Percentiles rank a stretch among this genome's conserved stretches.
Evolutionary conservation across 2,888 invertebrate species (phyloP).

Genomic region (Atethmia centrago): DNA sequence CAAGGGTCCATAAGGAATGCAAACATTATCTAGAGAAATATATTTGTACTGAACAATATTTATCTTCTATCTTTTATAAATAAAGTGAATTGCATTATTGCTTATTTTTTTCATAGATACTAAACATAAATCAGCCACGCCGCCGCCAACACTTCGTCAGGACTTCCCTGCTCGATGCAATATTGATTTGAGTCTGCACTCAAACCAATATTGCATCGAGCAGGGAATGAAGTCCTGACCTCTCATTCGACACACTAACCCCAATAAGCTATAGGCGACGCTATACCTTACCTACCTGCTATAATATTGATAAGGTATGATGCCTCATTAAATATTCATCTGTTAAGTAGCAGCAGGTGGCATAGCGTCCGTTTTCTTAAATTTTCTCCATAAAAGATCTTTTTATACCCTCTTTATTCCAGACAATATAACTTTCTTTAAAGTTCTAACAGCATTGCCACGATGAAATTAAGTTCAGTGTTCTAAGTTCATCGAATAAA

Average conservation of each 20-base stretch:
- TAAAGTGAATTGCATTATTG: no score
- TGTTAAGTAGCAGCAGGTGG: slow-evolving; percentile 51
- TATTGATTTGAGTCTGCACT: no score
- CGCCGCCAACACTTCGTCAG: no score
- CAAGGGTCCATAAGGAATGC: no score
- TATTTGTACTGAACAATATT: no score
- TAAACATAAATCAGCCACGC: no score
- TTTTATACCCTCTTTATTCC: slow-evolving; percentile 39
- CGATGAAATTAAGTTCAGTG: not conserved
- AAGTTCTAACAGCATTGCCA: slow-evolving; percentile 16
- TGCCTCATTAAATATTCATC: slow-evolving; percentile 46
- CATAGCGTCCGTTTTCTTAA: slow-evolving; percentile 24
- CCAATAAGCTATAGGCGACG: not conserved
- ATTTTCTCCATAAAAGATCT: slow-evolving; percentile 47
- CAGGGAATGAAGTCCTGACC: no score
- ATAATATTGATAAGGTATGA: slow-evolving; percentile 28
- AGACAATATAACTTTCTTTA: slow-evolving; percentile 34
- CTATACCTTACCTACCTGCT: not conserved
- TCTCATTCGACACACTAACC: not conserved
- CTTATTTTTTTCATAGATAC: no score
- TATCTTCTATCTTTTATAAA: no score
- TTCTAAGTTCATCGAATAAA: not conserved
- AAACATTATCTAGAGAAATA: no score
- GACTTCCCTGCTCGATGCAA: no score
- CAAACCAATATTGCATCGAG: no score